A percentile compares a stretch with the other conserved stretches of the same genome.
These are phyloP conservation scores for Prunella fulvescens DNA, from an alignment of 2,113 vertebrate genomes.

Conservation along the genomic window DNA sequence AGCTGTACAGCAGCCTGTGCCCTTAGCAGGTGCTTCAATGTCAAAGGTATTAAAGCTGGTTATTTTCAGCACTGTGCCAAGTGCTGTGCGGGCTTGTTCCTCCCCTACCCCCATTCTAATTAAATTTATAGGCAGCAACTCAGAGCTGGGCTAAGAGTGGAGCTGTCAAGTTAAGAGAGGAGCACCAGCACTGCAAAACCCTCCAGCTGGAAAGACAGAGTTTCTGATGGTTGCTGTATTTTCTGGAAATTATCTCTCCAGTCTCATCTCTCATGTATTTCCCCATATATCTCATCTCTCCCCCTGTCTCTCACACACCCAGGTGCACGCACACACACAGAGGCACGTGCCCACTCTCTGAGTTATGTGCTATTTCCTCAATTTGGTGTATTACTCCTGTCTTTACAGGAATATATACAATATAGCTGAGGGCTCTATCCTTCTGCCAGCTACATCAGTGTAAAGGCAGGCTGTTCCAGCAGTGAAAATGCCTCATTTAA, in stretches of 20 bases:
- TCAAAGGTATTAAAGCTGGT: constrained; percentile 37
- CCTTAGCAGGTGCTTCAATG: constrained; percentile 48
- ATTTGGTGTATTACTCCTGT: not conserved
- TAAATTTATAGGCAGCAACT: constrained; percentile 23
- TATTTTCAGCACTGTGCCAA: constrained; percentile 19
- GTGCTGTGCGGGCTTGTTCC: not conserved
- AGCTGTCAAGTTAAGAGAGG: constrained; percentile 4
- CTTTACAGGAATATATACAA: not conserved
- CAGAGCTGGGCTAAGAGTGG: not conserved
- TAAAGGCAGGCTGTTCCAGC: not conserved
- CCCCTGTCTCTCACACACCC: not conserved
- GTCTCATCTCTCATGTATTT: constrained; percentile 9
- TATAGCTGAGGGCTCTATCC: not conserved
- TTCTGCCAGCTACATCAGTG: not conserved
- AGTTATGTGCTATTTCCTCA: not conserved
- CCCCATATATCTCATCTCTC: not conserved
- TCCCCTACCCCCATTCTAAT: constrained; percentile 14
- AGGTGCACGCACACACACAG: not conserved
- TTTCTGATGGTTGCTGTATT: not conserved
- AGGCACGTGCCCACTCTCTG: not conserved
- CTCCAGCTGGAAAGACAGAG: constrained; percentile 41
- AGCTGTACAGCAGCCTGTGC: not conserved
- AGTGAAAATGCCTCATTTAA: not conserved
- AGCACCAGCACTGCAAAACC: not conserved
- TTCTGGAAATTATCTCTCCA: constrained; percentile 14